Evolutionary conservation across 2,797 vertebrate genomes (phyloP), one percentile per base, ranked within the genome.

Genomic region (Anguilla marmorata): DNA sequence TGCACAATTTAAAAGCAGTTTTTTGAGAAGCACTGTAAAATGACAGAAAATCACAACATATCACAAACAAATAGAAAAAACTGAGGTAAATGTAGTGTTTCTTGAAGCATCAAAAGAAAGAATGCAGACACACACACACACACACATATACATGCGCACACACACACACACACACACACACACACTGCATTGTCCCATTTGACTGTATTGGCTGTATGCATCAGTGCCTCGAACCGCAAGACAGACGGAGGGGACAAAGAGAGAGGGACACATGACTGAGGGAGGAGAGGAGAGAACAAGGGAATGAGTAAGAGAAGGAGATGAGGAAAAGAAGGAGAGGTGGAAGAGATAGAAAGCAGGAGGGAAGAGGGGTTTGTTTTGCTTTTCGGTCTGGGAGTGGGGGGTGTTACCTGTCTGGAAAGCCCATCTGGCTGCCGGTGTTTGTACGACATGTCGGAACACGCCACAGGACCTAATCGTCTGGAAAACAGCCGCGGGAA

Each of bases 381-480:
- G 76, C 33, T 80, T 80, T 9, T 80, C 19, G 7, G 76, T 27
- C 27, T 72, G 69, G 9, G 69, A 45, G 50, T 52, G 50, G 72
- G 24, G 63, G 56, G n/a, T 8, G 24, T 30, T 33, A 80, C 41
- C 76, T 80, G 14, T 80, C 76, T 8, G 5, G n/a, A n/a, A 80
- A 80, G 33, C 12, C 80, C 90, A 85, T 89, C 88, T 69, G 86
- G 12, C 72, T 41, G 74, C 52, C 3, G 79, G n/a, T 74, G 27
- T 58, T 54, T 11, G 48, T 76, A 50, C 0, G 90, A 91, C 93
- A 89, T 93, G 91, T 89, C 52, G 87, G 60, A 90, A 91, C 92
- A 94, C 91, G 94, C 92, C 91, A 89, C 87, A n/a, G 87, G 91
- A 91, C 88, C 92, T 92, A 50, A 89, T 87, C 89, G 92, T 90